Evolutionary conservation across 2,113 vertebrate species (phyloP), one percentile per base, ranked within the genome.

Genomic region (Arothron firmamentum): DNA sequence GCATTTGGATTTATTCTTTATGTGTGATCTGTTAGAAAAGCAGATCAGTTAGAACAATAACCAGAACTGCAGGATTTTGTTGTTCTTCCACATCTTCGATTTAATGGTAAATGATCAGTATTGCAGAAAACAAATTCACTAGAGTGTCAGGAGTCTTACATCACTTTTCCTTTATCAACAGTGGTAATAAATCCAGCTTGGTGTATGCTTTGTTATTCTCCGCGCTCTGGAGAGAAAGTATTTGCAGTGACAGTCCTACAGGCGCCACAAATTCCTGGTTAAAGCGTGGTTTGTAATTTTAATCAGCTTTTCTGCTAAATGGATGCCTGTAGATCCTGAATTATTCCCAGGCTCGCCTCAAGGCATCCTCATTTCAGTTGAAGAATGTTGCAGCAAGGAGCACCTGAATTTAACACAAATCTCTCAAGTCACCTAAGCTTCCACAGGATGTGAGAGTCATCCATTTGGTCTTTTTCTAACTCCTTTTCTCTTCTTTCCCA

Each of bases 291-390:
- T 64, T 88, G 85, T 82, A 87, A 88, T 92, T 87, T 87, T 88
- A 90, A 91, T 91, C 85, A 88, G 84, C 72, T 81, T 74, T 78
- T 41, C 57, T 82, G 79, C 86, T 90, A 88, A 88, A 87, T 80
- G 87, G 84, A 84, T 79, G 83, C 78, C 79, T 80, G 75, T 72
- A 84, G 85, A 89, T 81, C 85, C 81, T 85, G 81, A 85, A 82
- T 88, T 85, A 83, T 83, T 86, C 78, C 72, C 77, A 77, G 60
- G 69, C 70, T 78, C 1, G 86, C 86, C 85, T 65, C 8, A 38
- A 57, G 86, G 88, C 79, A 19, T 81, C 88, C 84, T 89, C 72
- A 87, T 88, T 87, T n/a, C 23, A 65, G 71, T 49, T 59, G 72
- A 79, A 70, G 72, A 84, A 78, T 80, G 72, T 70, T 78, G 71